A percentile compares a stretch with the other conserved stretches of the same genome.
These are phyloP conservation scores for Psilanteris sp. DNA, from an alignment of 1,140 invertebrate genomes.

Conservation along the genomic window DNA sequence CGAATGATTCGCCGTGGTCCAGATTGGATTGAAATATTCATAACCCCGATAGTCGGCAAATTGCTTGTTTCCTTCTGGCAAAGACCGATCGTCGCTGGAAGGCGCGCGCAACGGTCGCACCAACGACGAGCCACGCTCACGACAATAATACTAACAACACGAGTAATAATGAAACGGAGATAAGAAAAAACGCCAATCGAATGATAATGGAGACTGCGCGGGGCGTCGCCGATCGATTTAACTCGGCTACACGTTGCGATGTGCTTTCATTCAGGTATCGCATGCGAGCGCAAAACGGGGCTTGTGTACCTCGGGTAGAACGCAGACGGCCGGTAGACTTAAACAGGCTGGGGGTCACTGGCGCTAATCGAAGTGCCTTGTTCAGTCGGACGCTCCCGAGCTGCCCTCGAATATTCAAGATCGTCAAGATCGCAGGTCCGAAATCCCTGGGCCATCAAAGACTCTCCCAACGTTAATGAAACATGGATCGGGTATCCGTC, in stretches of 20 bases:
- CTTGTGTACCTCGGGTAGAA: constrained; percentile 59
- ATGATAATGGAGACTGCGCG: constrained; percentile 58
- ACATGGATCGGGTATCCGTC: constrained; percentile 55
- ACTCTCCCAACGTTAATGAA: constrained; percentile 68
- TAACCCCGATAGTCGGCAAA: no score
- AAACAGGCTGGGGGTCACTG: constrained; percentile 23
- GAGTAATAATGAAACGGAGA: no score
- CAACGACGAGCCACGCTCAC: no score
- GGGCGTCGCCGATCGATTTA: constrained; percentile 58
- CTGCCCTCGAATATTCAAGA: constrained; percentile 30
- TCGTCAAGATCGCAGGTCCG: constrained; percentile 65
- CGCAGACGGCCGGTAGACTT: constrained; percentile 43
- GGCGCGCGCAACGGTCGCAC: no score
- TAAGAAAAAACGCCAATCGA: no score
- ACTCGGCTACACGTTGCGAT: constrained; percentile 41
- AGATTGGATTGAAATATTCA: no score
- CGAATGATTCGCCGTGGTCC: no score
- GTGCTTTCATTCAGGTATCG: constrained; percentile 30
- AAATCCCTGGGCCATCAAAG: constrained; percentile 54
- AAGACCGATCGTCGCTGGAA: no score
- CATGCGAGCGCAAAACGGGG: constrained; percentile 26
- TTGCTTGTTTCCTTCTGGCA: no score
- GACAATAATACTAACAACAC: no score
- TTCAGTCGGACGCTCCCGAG: constrained; percentile 61
- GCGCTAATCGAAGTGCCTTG: constrained; percentile 73